Evolutionary conservation across 2,888 invertebrate genomes (phyloP), one percentile per base, ranked within the genome.

Genomic region (Athetis lepigone): DNA sequence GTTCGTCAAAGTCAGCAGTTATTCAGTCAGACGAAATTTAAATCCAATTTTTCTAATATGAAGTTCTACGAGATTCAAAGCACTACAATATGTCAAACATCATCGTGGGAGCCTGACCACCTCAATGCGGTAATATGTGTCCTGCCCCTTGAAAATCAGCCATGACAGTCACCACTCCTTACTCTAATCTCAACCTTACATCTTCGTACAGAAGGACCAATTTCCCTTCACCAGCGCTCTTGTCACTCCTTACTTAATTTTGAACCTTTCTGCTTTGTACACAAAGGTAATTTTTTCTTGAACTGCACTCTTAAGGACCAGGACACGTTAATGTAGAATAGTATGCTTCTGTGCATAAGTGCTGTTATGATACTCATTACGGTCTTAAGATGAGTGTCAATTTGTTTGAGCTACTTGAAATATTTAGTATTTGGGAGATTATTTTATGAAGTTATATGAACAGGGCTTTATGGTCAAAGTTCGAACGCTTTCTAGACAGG

Each of bases 91-190:
- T 72, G 81, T 85, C 83, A 84, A 81, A 65, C 39, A 70, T 77
- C 63, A 83, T 87, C 92, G 92, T 92, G 92, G 92, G 92, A 92
- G 88, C 91, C 88, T 91, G 90, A 90, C 90, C 90, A 89, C 82
- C 90, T 89, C 91, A 92, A 91, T 86, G 82, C 65, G 50, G 77
- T 86, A 81, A 85, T 87, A 82, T 90, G 85, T 88, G 83, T 81
- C 86, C 85, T 83, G 71, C 63, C 74, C 64, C 81, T 85, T 82
- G 75, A 84, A 64, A 61, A 66, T 43, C 29, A 43, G 23, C 4
- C 16, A 33, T 4, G 33, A 33, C 33, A 13, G 11, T n/a, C n/a
- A n/a, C n/a, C n/a, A n/a, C n/a, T n/a, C 1, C 9, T 5, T 67
- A 75, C 21, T 58, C 47, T 19, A 71, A 23, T 54, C 6, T 68